Percentiles rank a stretch among this genome's conserved stretches.
Conservation (phyloP, 2,113 vertebrate genomes). For the Haplochromis burtoni region DNA sequence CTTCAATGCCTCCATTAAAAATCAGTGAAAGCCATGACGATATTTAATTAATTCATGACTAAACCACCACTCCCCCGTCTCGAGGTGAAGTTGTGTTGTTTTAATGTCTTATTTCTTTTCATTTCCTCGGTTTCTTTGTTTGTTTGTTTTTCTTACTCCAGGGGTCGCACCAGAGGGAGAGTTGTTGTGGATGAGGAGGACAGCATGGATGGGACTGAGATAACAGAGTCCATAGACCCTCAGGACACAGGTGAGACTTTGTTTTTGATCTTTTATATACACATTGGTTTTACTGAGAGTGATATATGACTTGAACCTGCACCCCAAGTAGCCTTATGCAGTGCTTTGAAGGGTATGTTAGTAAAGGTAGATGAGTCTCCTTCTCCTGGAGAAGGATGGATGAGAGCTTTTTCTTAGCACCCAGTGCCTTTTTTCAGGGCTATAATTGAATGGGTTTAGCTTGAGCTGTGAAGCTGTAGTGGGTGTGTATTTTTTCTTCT, state of each 20-base stretch:
- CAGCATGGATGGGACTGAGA: constrained; percentile 93
- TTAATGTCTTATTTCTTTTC: neutral
- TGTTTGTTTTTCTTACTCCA: constrained; percentile 34
- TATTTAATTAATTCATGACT: constrained; percentile 53
- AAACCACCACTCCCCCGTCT: neutral
- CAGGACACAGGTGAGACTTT: constrained; percentile 79
- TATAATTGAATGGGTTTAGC: constrained; percentile 71
- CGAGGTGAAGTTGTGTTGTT: neutral
- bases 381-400: constrained; percentile 47
- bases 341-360: constrained; percentile 20
- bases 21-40: constrained; percentile 42
- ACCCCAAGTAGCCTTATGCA: constrained; percentile 10
- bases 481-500: constrained; percentile 10
- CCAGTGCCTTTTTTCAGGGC: constrained; percentile 50
- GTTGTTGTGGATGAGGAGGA: constrained; percentile 89
- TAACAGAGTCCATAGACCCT: constrained; percentile 80
- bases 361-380: constrained; percentile 25
- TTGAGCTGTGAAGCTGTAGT: constrained; percentile 63
- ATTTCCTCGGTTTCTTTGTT: neutral
- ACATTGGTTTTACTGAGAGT: neutral
- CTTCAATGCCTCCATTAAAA: constrained; percentile 45
- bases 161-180: constrained; percentile 92
- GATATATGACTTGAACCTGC: neutral
- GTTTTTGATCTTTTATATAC: neutral
- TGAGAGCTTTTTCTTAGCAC: constrained; percentile 58